Evolutionary conservation across 2,113 vertebrate species (phyloP).

Genomic region (Mellivora capensis): DNA sequence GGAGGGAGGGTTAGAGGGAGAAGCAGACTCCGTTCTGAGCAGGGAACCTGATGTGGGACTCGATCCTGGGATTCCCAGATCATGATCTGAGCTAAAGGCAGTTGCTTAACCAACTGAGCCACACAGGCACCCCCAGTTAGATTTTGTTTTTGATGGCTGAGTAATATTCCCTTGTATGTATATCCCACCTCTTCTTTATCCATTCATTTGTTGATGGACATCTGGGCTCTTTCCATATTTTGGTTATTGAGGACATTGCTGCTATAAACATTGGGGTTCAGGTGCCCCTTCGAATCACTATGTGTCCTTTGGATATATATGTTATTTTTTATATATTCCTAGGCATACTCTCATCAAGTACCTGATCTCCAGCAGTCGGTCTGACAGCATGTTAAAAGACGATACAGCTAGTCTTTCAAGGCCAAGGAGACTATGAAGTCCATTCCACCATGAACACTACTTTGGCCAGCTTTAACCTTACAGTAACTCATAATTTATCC

Average conservation of each 20-base stretch:
- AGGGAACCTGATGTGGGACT: too few species aligned
- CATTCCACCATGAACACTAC: neutral
- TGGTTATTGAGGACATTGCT: neutral
- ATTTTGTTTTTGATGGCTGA: neutral
- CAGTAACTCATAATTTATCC: neutral
- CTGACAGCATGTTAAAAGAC: neutral
- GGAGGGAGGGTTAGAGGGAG: too few species aligned
- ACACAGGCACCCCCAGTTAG: neutral
- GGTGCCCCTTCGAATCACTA: neutral
- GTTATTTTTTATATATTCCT: neutral
- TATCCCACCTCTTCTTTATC: neutral
- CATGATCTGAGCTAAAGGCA: too few species aligned
- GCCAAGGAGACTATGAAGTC: neutral
- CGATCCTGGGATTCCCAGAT: too few species aligned
- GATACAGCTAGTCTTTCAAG: neutral
- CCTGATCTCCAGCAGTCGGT: neutral
- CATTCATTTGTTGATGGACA: neutral
- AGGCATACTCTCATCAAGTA: neutral
- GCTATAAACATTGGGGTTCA: neutral
- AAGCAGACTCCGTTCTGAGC: too few species aligned
- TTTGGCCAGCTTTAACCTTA: neutral
- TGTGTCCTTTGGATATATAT: neutral
- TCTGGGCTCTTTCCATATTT: neutral
- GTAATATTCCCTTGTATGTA: neutral
- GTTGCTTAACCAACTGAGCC: too few species aligned